A percentile compares a stretch with the other conserved stretches of the same genome.
Evolutionary conservation across 2,113 vertebrate genomes (phyloP).

Genomic region (Malurus melanocephalus): DNA sequence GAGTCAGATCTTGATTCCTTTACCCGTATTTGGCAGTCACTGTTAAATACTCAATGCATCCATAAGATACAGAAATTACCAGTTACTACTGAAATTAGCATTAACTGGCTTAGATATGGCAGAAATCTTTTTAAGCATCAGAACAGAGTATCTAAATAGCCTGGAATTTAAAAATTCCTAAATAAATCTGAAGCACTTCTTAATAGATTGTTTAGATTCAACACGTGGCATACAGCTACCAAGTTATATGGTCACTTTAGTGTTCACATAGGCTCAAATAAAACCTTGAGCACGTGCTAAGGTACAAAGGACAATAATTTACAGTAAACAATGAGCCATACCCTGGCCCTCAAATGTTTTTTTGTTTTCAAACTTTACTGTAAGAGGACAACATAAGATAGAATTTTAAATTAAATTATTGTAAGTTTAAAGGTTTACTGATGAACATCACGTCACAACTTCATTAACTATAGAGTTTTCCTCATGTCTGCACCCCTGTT

Average conservation of each 20-base stretch:
- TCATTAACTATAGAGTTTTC: neutral
- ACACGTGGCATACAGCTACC: neutral
- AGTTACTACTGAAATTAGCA: neutral
- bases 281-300: neutral
- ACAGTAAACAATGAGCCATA: neutral
- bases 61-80: neutral
- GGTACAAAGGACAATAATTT: neutral
- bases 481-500: neutral
- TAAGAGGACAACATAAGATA: neutral
- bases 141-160: neutral
- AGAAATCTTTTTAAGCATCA: neutral
- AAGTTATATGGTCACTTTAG: neutral
- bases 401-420: neutral
- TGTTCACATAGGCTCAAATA: neutral
- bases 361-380: neutral
- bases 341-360: neutral
- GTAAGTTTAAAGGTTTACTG: neutral
- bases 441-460: neutral
- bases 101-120: neutral
- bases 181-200: neutral
- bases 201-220: neutral
- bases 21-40: neutral
- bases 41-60: neutral
- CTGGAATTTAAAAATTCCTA: neutral
- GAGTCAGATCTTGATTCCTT: neutral